Evolutionary conservation across 1,140 invertebrate species (phyloP), one percentile per base, ranked within the genome.

Genomic region (Nilaparvata lugens): DNA sequence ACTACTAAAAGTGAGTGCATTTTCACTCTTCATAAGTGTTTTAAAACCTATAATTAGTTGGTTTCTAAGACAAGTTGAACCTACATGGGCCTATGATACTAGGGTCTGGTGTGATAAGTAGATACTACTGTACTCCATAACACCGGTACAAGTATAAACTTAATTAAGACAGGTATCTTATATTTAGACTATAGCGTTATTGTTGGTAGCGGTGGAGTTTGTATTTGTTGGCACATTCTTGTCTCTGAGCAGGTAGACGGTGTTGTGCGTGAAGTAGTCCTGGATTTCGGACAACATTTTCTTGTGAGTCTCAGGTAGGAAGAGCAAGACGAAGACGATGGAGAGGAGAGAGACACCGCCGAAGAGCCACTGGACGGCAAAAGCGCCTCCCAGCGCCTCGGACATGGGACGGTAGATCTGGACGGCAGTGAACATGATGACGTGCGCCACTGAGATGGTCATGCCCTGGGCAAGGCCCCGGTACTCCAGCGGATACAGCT

Each of bases 301-400:
- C 13, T 77, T 79, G 68, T 87, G 85, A 0, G 87, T 89, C 72
- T 89, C 87, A 0, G 86, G 86, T 13, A 89, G 71, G 65, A 83
- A 75, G 9, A 86, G 66, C 60, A 77, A 80, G 6, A 82, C 80
- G 66, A 83, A 85, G 2, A 81, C 64, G 0, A 76, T 67, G 2
- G 81, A 78, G 0, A 79, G 63, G 1, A 85, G 61, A 0, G 83
- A 82, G 45, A 87, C 70, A 0, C 75, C 78, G 2, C 86, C 77
- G 71, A 90, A 91, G 58, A 88, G 78, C 78, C 81, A 86, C 65
- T 85, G 86, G 23, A 82, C 74, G 0, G 75, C 81, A 61, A 84
- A 78, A 1, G 79, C 71, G 18, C 80, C 74, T 4, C 62, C 67
- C 3, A 88, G 68, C 3, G 74, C 63, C 7, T 65, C 56, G 2